Conservation (phyloP, 2,797 vertebrate species). For the Podarcis lilfordi region DNA sequence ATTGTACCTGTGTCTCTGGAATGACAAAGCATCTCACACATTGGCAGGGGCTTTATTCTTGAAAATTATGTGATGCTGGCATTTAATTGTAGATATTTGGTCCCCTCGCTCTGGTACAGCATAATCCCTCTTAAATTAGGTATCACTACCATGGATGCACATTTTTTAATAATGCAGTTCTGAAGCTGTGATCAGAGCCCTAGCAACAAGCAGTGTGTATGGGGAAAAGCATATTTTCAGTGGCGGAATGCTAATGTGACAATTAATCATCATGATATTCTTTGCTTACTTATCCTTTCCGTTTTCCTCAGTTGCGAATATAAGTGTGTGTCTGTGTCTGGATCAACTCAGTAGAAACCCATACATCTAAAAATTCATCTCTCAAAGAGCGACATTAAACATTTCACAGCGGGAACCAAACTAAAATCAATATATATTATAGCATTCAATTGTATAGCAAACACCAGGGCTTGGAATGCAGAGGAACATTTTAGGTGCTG, state of each 20-base stretch:
- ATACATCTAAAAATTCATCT: constrained; percentile 61
- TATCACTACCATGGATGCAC: background rate
- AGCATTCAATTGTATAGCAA: background rate
- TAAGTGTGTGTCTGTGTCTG: constrained; percentile 48
- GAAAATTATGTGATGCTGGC: accelerated
- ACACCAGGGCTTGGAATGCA: background rate
- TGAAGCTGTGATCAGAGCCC: background rate
- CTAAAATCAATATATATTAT: constrained; percentile 59
- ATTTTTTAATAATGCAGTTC: constrained; percentile 34
- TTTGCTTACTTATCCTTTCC: constrained; percentile 25
- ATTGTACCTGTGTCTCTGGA: too few species aligned
- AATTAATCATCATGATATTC: constrained; percentile 67
- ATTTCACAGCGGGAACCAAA: constrained; percentile 60
- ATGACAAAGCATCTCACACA: background rate
- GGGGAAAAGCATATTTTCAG: constrained; percentile 28
- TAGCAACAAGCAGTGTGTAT: constrained; percentile 26
- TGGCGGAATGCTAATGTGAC: constrained; percentile 63
- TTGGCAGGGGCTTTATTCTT: background rate
- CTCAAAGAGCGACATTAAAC: constrained; percentile 56
- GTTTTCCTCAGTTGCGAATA: constrained; percentile 42
- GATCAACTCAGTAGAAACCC: constrained; percentile 50
- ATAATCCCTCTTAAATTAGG: constrained; percentile 39
- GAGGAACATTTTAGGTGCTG: accelerated
- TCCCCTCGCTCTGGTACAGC: background rate
- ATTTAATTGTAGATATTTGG: background rate